These are phyloP conservation scores for Montipora efflorescens DNA, from an alignment of 64 coral and sea anemone species.

Conservation along the genomic window DNA sequence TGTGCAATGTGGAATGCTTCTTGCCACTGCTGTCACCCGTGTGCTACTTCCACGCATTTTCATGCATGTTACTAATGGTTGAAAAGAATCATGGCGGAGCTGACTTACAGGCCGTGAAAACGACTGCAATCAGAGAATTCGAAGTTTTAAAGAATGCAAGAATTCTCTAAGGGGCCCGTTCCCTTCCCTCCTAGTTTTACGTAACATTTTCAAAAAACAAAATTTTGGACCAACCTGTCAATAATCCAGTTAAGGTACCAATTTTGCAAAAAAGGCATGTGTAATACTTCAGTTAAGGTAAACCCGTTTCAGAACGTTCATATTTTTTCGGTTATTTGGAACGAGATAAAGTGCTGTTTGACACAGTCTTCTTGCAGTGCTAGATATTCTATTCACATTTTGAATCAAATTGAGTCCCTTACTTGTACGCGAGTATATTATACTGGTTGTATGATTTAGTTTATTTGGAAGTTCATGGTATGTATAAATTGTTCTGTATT, in stretches of 20 bases:
- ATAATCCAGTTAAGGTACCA: not conserved
- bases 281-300: not conserved
- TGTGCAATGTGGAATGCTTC: conserved; percentile 12
- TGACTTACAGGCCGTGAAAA: no score
- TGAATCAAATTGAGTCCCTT: no score
- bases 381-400: no score
- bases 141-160: no score
- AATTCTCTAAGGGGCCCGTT: no score
- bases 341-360: no score
- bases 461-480: not conserved
- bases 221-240: no score
- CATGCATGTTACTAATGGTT: conserved; percentile 23
- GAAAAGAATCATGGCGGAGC: not conserved
- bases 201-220: no score
- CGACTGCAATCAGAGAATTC: no score
- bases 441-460: not conserved
- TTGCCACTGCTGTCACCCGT: conserved; percentile 26
- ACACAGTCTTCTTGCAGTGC: no score
- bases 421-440: not conserved
- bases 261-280: not conserved
- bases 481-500: not conserved
- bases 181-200: no score
- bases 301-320: not conserved
- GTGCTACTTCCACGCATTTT: conserved; percentile 35
- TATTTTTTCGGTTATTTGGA: no score